phyloP scores from a whole-genome alignment of 2,888 invertebrate genomes.

The Acronicta leporina region DNA sequence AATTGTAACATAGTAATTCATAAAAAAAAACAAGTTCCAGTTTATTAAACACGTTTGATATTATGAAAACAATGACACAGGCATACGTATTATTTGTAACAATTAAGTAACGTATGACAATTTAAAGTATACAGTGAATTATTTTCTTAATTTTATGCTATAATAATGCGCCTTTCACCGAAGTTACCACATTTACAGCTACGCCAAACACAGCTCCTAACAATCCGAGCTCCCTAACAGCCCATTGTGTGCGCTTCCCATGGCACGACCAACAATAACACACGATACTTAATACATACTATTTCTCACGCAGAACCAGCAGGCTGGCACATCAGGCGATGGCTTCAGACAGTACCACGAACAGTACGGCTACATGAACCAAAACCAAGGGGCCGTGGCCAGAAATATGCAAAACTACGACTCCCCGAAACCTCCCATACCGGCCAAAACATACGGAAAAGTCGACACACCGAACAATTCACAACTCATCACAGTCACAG shows the following conservation, averaged over 20 bases:
- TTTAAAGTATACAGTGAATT: constrained; percentile 34
- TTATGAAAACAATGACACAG: too few relatives aligned
- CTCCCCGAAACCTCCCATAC: constrained; percentile 83
- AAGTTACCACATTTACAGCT: constrained; percentile 62
- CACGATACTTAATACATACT: constrained; percentile 54
- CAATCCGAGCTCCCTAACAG: constrained; percentile 66
- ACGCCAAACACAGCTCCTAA: constrained; percentile 56
- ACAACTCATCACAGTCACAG: constrained; percentile 88
- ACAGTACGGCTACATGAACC: constrained; percentile 86
- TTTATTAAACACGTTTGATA: too few relatives aligned
- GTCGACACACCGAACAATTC: constrained; percentile 81
- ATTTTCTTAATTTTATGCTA: constrained; percentile 50
- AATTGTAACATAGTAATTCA: too few relatives aligned
- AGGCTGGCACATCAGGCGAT: constrained; percentile 81
- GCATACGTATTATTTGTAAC: too few relatives aligned
- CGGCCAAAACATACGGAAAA: constrained; percentile 85
- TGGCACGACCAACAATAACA: constrained; percentile 61
- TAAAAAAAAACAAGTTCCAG: too few relatives aligned
- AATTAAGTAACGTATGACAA: constrained; percentile 12
- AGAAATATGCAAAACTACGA: constrained; percentile 83
- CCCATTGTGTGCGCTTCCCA: constrained; percentile 75
- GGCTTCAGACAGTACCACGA: constrained; percentile 88
- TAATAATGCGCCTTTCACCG: constrained; percentile 64
- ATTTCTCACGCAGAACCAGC: constrained; percentile 81
- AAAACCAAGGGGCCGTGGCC: constrained; percentile 75